Percentiles rank a stretch among this genome's conserved stretches.
Conservation (phyloP, 53 echinoderm and acorn worm species). For the Holothuria leucospilota region DNA sequence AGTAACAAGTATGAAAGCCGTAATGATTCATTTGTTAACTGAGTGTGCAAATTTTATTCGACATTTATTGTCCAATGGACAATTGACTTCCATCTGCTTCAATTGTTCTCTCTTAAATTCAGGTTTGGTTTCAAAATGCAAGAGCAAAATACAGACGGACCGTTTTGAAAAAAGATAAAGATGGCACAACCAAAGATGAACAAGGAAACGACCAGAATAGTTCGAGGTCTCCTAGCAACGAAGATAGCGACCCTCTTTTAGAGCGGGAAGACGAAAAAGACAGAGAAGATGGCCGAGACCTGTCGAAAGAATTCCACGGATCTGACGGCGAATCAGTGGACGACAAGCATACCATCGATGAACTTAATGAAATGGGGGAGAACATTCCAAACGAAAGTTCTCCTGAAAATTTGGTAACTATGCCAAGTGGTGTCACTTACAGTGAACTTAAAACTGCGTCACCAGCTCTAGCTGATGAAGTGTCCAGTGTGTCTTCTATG, state of each 20-base stretch:
- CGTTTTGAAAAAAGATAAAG: constrained; percentile 85
- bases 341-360: constrained; percentile 29
- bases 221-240: constrained; percentile 53
- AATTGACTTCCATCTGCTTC: background rate
- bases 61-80: background rate
- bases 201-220: constrained; percentile 52
- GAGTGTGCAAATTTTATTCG: no score
- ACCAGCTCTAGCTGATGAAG: constrained; percentile 94
- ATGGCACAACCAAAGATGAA: constrained; percentile 55
- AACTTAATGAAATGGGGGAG: constrained; percentile 11
- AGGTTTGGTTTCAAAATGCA: constrained; percentile 99
- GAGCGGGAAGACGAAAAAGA: constrained; percentile 57
- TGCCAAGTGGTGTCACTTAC: constrained; percentile 65
- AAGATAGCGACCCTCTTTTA: constrained; percentile 56
- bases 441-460: constrained; percentile 93
- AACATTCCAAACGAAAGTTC: background rate
- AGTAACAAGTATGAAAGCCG: no score
- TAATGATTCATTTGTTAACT: no score
- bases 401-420: constrained; percentile 28
- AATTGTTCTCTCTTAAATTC: background rate
- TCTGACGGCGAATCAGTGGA: constrained; percentile 40
- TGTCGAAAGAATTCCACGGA: constrained; percentile 10
- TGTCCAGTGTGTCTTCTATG: constrained; percentile 85
- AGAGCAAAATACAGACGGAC: constrained; percentile 95
- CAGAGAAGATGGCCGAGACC: constrained; percentile 51